These are phyloP conservation scores for Xylota sylvarum DNA, from an alignment of 2,888 invertebrate genomes.

Conservation along the genomic window DNA sequence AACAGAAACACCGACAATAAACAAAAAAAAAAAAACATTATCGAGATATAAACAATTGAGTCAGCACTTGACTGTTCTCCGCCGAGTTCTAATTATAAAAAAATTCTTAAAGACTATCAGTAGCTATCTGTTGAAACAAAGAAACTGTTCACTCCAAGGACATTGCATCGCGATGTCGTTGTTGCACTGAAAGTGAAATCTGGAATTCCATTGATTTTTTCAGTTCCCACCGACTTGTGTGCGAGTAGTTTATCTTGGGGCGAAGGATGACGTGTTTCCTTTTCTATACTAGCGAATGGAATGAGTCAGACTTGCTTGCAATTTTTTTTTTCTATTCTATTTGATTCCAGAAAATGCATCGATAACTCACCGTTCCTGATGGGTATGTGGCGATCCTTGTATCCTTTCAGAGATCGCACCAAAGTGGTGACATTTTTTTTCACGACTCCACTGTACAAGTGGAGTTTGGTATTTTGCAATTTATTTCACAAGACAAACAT, in stretches of 20 bases:
- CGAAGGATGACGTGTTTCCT: constrained; percentile 72
- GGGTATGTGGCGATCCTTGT: constrained; percentile 15
- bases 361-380: constrained; percentile 31
- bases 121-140: constrained; percentile 19
- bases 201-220: constrained; percentile 65
- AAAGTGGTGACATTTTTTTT: constrained; percentile 29
- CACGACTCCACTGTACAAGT: constrained; percentile 10
- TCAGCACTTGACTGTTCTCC: constrained; percentile 1
- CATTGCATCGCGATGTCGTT: background rate
- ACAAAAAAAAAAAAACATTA: constrained; percentile 15
- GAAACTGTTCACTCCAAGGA: constrained; percentile 12
- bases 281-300: constrained; percentile 19
- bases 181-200: constrained; percentile 64
- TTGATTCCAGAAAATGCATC: background rate
- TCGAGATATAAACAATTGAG: constrained; percentile 45
- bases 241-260: constrained; percentile 5
- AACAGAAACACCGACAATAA: constrained; percentile 34
- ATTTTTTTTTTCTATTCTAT: background rate
- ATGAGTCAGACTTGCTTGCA: constrained; percentile 61
- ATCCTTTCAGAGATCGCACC: constrained; percentile 24
- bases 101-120: background rate
- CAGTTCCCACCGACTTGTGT: background rate
- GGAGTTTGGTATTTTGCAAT: constrained; percentile 14
- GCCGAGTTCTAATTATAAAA: constrained; percentile 24
- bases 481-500: constrained; percentile 5